Evolutionary conservation across 2,797 vertebrate species (phyloP).

Genomic region (Helicolenus hilgendorfi): DNA sequence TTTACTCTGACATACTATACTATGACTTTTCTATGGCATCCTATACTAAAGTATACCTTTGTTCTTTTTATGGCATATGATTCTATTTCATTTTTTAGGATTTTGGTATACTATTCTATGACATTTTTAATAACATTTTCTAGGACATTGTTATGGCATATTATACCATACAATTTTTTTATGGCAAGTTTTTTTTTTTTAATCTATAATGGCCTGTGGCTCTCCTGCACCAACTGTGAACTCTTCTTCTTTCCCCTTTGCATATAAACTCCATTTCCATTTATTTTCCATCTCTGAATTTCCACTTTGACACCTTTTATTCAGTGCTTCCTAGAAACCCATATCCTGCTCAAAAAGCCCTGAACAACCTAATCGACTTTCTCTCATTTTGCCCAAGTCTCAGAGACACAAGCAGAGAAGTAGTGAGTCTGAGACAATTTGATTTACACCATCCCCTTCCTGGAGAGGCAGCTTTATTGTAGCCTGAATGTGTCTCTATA

Average conservation of each 20-base stretch:
- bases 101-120: not conserved
- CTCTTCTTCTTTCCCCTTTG: not conserved
- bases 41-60: too few relatives aligned
- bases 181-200: not conserved
- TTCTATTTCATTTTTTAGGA: not conserved
- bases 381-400: conserved; percentile 48
- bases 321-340: conserved; percentile 34
- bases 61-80: too few relatives aligned
- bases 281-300: not conserved
- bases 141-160: not conserved
- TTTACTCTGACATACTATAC: not conserved
- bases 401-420: conserved; percentile 52
- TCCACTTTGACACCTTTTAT: conserved; percentile 35
- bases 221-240: not conserved
- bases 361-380: conserved; percentile 59
- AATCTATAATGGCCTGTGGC: not conserved
- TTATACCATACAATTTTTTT: not conserved
- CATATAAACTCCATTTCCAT: conserved; percentile 3
- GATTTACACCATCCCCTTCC: conserved; percentile 76
- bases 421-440: conserved; percentile 62
- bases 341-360: conserved; percentile 43
- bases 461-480: conserved; percentile 70
- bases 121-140: not conserved
- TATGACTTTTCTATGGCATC: too few relatives aligned
- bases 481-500: conserved; percentile 59